Base-by-base conservation (phyloP, 2,888 invertebrate species). In the Drosophila pullipes region DNA sequence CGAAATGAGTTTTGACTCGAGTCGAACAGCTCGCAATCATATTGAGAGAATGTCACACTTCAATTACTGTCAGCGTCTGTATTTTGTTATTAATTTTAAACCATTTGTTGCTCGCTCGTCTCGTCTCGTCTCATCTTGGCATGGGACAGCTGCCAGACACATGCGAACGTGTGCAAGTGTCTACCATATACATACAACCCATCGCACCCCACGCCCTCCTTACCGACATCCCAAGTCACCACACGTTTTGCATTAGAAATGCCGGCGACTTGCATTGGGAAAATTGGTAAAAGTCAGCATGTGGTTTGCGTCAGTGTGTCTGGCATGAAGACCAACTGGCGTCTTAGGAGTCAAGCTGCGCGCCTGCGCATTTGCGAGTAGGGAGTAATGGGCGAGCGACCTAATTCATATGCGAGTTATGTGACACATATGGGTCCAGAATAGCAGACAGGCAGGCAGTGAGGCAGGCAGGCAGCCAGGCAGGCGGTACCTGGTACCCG, bases 171-270 rank as follows among this genome's bases (percentile, higher is more conserved):
- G 57, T 57, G 57, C 31, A 28, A 62, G n/a, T n/a, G 47, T n/a
- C 31, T 37, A 11, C 13, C 6, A 25, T 22, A 25, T 25, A 16
- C 16, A 47, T 47, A 47, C 25, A 47, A 47, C 25, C 16, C 16
- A 25, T 16, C 4, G 18, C 18, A 10, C 58, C 37, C 50, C 28
- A 3, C 11, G 25, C n/a, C 22, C 25, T 13, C 25, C 39, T 22
- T n/a, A 13, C 13, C 22, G 44, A 13, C 41, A 50, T 50, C 30
- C 72, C 37, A 44, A 52, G 66, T 57, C 49, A 67, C 57, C 86
- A 90, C 90, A 85, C 89, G 85, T 83, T 85, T 85, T 90, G 85
- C 89, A 85, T 85, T 85, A 78, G 90, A 76, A 83, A 85, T 81
- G 90, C 83, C 63, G 31, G 28, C 47, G 47, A 47, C 16, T 39